Conservation (phyloP, 2,113 vertebrate species). For the Amphiprion ocellaris region DNA sequence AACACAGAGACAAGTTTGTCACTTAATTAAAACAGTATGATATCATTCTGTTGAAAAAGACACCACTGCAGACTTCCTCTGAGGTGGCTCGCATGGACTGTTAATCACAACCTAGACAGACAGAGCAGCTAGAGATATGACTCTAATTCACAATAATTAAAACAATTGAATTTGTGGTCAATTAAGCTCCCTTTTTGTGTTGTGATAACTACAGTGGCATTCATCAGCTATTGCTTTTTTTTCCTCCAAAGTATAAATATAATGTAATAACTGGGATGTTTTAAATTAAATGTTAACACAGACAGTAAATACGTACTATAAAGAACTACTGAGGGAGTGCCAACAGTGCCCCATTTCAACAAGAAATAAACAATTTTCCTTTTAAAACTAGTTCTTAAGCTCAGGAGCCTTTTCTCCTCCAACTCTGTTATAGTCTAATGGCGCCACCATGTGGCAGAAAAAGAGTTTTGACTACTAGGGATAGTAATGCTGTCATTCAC, state of each 20-base stretch:
- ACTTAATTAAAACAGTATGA: constrained; percentile 13
- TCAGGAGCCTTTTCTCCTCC: neutral
- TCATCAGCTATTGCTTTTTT: neutral
- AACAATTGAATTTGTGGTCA: neutral
- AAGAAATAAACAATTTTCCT: neutral
- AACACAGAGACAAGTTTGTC: constrained; percentile 17
- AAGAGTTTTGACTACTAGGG: neutral
- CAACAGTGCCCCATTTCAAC: constrained; percentile 3
- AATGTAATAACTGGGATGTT: neutral
- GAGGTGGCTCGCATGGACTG: neutral
- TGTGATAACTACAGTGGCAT: neutral
- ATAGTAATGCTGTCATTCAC: neutral
- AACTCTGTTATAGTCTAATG: constrained; percentile 16
- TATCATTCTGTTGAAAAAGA: constrained; percentile 4
- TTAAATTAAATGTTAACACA: neutral
- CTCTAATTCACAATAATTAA: neutral
- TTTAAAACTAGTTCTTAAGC: constrained; percentile 9
- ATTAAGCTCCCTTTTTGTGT: neutral
- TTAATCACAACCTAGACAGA: constrained; percentile 2
- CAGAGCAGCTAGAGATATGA: neutral
- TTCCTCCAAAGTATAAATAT: neutral
- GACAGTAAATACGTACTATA: neutral
- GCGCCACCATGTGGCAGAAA: constrained; percentile 67
- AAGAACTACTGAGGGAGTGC: neutral
- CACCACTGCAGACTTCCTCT: neutral